Conservation (phyloP, 1,140 invertebrate genomes). For the Harpegnathos saltator region DNA sequence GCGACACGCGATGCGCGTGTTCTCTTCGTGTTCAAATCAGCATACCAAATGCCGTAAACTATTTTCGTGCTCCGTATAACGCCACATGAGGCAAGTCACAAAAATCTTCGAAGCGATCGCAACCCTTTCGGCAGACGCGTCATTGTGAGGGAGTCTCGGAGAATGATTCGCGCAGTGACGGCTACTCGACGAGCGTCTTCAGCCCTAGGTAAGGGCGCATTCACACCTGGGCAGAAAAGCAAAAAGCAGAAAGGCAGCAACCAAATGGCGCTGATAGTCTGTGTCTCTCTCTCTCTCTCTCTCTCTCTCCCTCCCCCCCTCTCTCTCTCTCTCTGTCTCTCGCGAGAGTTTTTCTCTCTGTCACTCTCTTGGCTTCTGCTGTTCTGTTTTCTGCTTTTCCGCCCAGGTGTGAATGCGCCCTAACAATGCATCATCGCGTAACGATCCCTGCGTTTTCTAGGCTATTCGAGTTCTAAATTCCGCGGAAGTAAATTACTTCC, state of each 20-base stretch:
- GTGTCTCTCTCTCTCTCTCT: too few relatives aligned
- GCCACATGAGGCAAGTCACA: background rate
- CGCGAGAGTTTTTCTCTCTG: too few relatives aligned
- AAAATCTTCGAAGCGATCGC: background rate
- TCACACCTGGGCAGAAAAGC: too few relatives aligned
- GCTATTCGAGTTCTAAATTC: background rate
- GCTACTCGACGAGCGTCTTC: background rate
- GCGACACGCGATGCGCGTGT: conserved; percentile 31
- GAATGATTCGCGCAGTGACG: background rate
- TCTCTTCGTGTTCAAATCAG: conserved; percentile 59
- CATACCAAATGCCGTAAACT: background rate
- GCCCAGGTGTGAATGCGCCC: background rate
- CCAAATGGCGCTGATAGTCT: too few relatives aligned
- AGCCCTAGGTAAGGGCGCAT: too few relatives aligned
- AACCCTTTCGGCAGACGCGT: background rate
- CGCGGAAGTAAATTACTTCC: background rate
- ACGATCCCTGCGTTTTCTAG: too few relatives aligned
- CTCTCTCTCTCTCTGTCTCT: too few relatives aligned
- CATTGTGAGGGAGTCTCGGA: conserved; percentile 6
- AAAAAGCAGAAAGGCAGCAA: too few relatives aligned
- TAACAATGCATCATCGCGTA: background rate
- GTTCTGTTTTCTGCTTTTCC: too few relatives aligned
- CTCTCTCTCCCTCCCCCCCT: too few relatives aligned
- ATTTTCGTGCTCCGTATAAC: background rate
- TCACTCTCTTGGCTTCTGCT: too few relatives aligned